Evolutionary conservation across 2,797 vertebrate species (phyloP).

Genomic region (Sebastes steindachneri): DNA sequence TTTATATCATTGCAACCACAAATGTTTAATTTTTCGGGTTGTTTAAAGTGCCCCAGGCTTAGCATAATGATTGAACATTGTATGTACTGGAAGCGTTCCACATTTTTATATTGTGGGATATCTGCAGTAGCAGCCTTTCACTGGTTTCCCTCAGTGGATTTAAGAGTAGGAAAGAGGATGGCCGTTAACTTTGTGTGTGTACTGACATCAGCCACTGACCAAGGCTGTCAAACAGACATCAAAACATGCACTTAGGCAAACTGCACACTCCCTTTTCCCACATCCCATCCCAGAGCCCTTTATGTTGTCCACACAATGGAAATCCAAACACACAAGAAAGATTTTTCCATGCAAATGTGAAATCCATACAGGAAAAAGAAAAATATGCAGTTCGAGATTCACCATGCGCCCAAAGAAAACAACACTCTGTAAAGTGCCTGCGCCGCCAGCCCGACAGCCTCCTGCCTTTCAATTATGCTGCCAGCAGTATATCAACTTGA

Average conservation of each 20-base stretch:
- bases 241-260: constrained; percentile 84
- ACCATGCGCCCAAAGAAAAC: constrained; percentile 79
- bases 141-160: constrained; percentile 78
- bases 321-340: constrained; percentile 86
- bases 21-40: constrained; percentile 74
- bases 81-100: constrained; percentile 77
- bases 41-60: constrained; percentile 67
- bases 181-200: constrained; percentile 73
- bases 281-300: constrained; percentile 82
- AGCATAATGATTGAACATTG: constrained; percentile 78
- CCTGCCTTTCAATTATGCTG: constrained; percentile 78
- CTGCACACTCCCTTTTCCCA: constrained; percentile 82
- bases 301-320: constrained; percentile 86
- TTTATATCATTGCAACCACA: constrained; percentile 71
- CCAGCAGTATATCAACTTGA: constrained; percentile 80
- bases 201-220: constrained; percentile 82
- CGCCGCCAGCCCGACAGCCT: constrained; percentile 68
- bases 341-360: constrained; percentile 87
- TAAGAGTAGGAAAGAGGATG: constrained; percentile 74
- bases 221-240: constrained; percentile 81
- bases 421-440: constrained; percentile 73
- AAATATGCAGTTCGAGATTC: constrained; percentile 79
- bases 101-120: constrained; percentile 76
- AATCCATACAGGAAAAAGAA: constrained; percentile 84
- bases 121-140: constrained; percentile 77